phyloP scores from a whole-genome alignment of 2,797 vertebrate species.

The Melanogrammus aeglefinus region DNA sequence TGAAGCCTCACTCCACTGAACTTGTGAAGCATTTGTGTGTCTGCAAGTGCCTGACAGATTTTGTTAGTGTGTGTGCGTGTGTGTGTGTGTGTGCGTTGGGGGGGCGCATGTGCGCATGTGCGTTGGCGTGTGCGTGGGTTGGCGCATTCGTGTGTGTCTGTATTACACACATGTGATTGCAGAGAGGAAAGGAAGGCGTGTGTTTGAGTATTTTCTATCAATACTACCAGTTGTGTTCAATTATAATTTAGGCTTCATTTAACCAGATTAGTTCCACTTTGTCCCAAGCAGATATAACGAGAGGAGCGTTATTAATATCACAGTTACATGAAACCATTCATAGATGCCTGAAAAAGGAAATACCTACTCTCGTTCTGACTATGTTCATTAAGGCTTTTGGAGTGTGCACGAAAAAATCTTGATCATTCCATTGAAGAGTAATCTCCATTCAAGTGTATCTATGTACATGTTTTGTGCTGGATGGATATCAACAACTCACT shows the following conservation, averaged over 20 bases:
- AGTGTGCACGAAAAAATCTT: neutral
- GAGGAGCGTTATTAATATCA: neutral
- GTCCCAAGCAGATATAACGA: no score
- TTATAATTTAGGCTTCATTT: no score
- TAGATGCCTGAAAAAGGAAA: neutral
- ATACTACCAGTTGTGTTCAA: no score
- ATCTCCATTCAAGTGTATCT: neutral
- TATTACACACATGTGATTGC: no score
- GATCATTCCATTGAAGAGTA: neutral
- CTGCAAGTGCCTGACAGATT: neutral
- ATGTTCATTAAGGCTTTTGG: neutral
- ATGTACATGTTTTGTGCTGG: neutral
- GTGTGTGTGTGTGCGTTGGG: neutral
- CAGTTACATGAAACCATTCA: neutral
- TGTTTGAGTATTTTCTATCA: no score
- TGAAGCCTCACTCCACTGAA: slow-evolving; percentile 40
- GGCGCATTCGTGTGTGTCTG: no score
- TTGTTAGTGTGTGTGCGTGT: neutral
- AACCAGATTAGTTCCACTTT: no score
- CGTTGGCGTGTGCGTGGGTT: neutral
- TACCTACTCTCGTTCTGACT: neutral
- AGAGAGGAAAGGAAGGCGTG: no score
- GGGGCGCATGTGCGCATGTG: neutral
- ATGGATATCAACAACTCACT: neutral
- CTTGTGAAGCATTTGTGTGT: slow-evolving; percentile 7